A percentile compares a stretch with the other conserved stretches of the same genome.
These are phyloP conservation scores for Ochlodes sylvanus DNA, from an alignment of 2,888 invertebrate genomes.

Conservation along the genomic window DNA sequence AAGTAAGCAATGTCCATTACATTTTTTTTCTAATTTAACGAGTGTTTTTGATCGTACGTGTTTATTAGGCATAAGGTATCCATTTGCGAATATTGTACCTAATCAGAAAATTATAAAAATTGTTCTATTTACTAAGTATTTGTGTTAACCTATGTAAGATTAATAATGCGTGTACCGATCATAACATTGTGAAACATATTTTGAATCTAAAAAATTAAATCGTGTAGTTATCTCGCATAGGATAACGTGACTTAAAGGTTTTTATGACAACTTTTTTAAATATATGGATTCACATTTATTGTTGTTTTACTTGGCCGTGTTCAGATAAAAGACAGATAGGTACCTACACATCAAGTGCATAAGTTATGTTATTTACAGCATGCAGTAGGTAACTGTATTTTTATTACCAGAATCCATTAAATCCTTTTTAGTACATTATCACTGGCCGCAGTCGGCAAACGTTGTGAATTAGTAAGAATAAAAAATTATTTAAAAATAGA, in stretches of 20 bases:
- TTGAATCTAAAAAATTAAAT: not conserved
- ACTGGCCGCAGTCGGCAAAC: not conserved
- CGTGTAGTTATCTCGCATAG: constrained; percentile 6
- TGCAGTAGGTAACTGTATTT: too few species aligned
- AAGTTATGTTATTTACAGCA: too few species aligned
- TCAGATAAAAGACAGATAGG: not conserved
- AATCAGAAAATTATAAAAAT: not conserved
- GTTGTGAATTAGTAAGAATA: not conserved
- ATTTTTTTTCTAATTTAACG: too few species aligned
- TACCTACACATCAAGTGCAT: too few species aligned
- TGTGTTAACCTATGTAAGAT: constrained; percentile 30
- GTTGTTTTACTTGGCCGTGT: not conserved
- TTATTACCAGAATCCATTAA: too few species aligned
- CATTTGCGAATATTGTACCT: not conserved
- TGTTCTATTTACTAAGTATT: constrained; percentile 7
- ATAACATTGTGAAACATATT: not conserved
- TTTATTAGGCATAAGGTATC: too few species aligned
- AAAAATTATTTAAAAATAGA: not conserved
- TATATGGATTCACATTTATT: constrained; percentile 24
- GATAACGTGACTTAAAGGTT: constrained; percentile 23
- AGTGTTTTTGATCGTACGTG: too few species aligned
- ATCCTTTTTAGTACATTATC: too few species aligned
- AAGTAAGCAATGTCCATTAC: too few species aligned
- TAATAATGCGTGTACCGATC: not conserved
- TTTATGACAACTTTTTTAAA: constrained; percentile 18